A percentile compares a stretch with the other conserved stretches of the same genome.
These are phyloP conservation scores for Micromys minutus DNA, from an alignment of 2,113 vertebrate genomes.

Conservation along the genomic window DNA sequence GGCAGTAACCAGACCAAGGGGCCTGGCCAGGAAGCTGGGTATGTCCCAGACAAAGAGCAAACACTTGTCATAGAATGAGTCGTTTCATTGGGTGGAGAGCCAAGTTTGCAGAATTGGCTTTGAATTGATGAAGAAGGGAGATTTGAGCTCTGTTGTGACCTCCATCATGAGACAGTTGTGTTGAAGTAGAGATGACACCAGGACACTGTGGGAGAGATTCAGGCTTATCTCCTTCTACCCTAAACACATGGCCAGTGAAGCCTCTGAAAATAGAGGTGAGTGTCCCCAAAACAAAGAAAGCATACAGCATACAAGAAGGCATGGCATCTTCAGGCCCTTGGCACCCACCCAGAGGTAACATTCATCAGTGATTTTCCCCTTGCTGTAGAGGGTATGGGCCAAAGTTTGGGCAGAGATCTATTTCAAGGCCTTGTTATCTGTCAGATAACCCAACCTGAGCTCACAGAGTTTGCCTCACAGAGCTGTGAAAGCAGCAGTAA, in stretches of 20 bases:
- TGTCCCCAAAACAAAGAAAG: background rate
- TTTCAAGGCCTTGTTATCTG: background rate
- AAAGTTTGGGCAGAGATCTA: background rate
- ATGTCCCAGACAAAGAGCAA: slow-evolving; percentile 77
- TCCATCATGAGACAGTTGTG: slow-evolving; percentile 43
- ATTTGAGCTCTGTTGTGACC: slow-evolving; percentile 78
- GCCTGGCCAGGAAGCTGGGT: slow-evolving; percentile 77
- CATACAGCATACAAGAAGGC: background rate
- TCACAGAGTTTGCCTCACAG: background rate
- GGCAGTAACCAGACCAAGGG: slow-evolving; percentile 75
- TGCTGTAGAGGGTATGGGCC: background rate
- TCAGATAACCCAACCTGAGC: background rate
- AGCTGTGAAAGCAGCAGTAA: background rate
- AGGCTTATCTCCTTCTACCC: background rate
- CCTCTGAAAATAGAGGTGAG: background rate
- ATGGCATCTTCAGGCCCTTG: background rate
- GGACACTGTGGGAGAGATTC: background rate
- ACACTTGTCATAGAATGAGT: slow-evolving; percentile 77
- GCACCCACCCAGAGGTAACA: background rate
- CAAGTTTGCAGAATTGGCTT: slow-evolving; percentile 77
- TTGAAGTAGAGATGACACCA: slow-evolving; percentile 24
- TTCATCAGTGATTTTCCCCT: background rate
- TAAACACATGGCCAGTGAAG: background rate
- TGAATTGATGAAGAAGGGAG: slow-evolving; percentile 72
- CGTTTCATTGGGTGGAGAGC: slow-evolving; percentile 75